Evolutionary conservation across 2,797 vertebrate genomes (phyloP).

Genomic region (Acipenser oxyrinchus): DNA sequence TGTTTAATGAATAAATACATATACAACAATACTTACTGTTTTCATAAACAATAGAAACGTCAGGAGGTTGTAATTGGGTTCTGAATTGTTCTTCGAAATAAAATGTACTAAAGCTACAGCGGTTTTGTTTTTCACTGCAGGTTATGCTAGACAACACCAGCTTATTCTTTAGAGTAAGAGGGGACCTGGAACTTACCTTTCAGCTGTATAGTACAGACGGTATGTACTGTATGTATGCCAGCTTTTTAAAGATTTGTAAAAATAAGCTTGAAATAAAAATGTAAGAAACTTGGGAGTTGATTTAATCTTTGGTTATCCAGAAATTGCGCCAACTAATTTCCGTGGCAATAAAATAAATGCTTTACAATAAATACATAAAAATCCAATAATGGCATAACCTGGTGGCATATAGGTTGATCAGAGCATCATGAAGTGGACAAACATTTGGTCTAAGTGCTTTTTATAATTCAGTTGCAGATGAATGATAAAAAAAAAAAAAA

Average conservation of each 20-base stretch:
- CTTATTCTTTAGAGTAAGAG: conserved; percentile 72
- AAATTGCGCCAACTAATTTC: too few relatives aligned
- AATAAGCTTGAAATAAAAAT: neutral
- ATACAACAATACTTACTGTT: neutral
- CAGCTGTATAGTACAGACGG: conserved; percentile 69
- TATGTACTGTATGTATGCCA: conserved; percentile 38
- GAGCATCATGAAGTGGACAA: too few relatives aligned
- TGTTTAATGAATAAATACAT: neutral
- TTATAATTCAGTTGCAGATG: neutral
- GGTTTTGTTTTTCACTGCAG: conserved; percentile 26
- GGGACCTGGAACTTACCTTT: conserved; percentile 78
- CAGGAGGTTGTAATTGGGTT: too few relatives aligned
- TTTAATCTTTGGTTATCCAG: neutral
- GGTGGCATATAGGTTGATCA: too few relatives aligned
- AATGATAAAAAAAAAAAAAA: neutral
- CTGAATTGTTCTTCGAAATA: too few relatives aligned
- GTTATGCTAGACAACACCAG: conserved; percentile 44
- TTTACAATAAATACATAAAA: neutral
- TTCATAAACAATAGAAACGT: neutral
- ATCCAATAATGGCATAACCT: neutral
- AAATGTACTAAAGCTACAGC: too few relatives aligned
- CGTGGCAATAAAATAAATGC: neutral
- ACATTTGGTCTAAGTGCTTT: too few relatives aligned
- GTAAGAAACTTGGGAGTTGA: neutral
- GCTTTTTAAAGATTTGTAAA: neutral